These are phyloP conservation scores for Trichogramma dendrolimi DNA, from an alignment of 2,888 invertebrate genomes.

Conservation along the genomic window DNA sequence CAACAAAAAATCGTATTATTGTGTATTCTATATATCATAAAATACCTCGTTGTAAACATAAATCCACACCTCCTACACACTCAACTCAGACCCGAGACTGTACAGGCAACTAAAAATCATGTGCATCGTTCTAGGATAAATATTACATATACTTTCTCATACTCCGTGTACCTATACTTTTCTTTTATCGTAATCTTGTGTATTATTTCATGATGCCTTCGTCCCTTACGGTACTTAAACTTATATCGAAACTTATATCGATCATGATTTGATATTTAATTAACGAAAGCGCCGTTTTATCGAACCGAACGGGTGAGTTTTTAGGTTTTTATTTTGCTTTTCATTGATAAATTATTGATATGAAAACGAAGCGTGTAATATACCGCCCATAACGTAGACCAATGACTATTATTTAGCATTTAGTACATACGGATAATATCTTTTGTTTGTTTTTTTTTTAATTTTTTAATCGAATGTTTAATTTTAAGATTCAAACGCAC, in stretches of 20 bases:
- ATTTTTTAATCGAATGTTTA: neutral
- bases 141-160: neutral
- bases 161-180: neutral
- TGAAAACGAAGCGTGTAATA: neutral
- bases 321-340: neutral
- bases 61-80: slow-evolving; percentile 2
- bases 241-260: no score
- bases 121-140: neutral
- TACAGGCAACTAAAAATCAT: slow-evolving; percentile 18
- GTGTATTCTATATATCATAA: neutral
- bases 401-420: slow-evolving; percentile 48
- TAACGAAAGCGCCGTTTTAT: no score
- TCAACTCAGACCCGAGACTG: slow-evolving; percentile 16
- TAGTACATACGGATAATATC: slow-evolving; percentile 10
- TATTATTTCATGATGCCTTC: no score
- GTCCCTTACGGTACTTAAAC: no score
- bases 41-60: neutral
- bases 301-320: no score
- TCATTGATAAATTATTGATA: neutral
- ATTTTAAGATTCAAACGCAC: no score
- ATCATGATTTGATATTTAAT: no score
- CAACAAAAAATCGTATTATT: slow-evolving; percentile 3
- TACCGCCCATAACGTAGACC: slow-evolving; percentile 39
- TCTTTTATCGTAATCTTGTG: no score
- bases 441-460: slow-evolving; percentile 13